These are phyloP conservation scores for Glyphotaelius pellucidus DNA, from an alignment of 2,888 invertebrate species.

Conservation along the genomic window DNA sequence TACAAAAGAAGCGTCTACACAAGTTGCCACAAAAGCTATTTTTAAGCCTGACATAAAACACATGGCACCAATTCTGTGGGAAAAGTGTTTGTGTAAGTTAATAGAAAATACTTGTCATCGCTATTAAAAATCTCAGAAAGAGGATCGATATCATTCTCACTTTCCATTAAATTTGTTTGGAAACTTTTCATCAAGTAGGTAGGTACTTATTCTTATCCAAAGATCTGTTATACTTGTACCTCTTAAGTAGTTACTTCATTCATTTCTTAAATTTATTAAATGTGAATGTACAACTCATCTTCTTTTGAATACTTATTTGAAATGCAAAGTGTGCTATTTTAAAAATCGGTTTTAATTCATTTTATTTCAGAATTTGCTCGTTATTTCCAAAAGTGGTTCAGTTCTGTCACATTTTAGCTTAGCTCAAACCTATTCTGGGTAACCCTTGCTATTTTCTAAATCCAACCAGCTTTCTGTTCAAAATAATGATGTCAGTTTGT, in stretches of 20 bases:
- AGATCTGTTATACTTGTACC: background rate
- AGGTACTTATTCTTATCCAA: background rate
- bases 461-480: background rate
- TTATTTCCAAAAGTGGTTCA: background rate
- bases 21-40: background rate
- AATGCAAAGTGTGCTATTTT: background rate
- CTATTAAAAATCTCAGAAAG: background rate
- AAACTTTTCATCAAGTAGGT: background rate
- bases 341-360: background rate
- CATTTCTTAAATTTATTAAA: background rate
- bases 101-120: constrained; percentile 4
- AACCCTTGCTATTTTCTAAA: background rate
- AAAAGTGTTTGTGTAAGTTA: background rate
- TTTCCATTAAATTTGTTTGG: constrained; percentile 10
- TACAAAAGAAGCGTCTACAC: background rate
- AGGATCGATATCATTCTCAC: constrained; percentile 3
- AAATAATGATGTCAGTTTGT: background rate
- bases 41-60: background rate
- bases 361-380: too few species aligned
- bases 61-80: background rate
- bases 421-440: too few species aligned
- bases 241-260: background rate
- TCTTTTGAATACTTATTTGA: background rate
- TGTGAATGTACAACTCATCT: background rate
- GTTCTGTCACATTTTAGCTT: background rate